These are phyloP conservation scores for Pomatorhinus ruficollis DNA, from an alignment of 2,113 vertebrate genomes.

Conservation along the genomic window DNA sequence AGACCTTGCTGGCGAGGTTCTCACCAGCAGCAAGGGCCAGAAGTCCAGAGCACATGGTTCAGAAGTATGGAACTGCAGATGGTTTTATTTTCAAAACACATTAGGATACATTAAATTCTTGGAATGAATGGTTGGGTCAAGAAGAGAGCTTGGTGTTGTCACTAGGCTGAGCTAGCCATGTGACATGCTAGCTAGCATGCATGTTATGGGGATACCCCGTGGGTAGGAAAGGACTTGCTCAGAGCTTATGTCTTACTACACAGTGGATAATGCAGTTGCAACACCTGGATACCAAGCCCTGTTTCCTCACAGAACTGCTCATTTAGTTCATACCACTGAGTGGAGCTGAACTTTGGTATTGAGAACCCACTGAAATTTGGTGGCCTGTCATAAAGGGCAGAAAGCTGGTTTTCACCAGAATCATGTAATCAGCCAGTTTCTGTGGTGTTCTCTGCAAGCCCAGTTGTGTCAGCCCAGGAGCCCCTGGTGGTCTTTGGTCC, in stretches of 20 bases:
- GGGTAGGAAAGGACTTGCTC: not conserved
- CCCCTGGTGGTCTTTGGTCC: not conserved
- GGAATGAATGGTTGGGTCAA: not conserved
- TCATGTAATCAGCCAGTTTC: fast-evolving
- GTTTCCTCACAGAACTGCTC: not conserved
- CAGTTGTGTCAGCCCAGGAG: not conserved
- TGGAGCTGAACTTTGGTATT: not conserved
- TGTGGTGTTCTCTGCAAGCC: not conserved
- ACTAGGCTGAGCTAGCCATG: not conserved
- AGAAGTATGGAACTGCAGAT: not conserved
- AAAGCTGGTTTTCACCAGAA: not conserved
- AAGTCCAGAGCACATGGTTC: not conserved
- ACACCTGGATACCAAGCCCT: not conserved
- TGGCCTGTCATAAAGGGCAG: not conserved
- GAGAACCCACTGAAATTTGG: not conserved
- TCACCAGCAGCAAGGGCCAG: not conserved
- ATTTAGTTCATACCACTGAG: not conserved
- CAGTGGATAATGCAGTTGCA: not conserved
- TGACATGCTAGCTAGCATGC: not conserved
- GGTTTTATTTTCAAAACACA: not conserved
- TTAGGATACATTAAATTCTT: fast-evolving
- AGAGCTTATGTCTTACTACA: not conserved
- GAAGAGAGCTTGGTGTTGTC: not conserved
- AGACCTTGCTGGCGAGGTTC: not conserved
- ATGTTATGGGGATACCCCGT: fast-evolving